Base-by-base conservation (phyloP, 2,888 invertebrate genomes). In the Eristalis intricaria region DNA sequence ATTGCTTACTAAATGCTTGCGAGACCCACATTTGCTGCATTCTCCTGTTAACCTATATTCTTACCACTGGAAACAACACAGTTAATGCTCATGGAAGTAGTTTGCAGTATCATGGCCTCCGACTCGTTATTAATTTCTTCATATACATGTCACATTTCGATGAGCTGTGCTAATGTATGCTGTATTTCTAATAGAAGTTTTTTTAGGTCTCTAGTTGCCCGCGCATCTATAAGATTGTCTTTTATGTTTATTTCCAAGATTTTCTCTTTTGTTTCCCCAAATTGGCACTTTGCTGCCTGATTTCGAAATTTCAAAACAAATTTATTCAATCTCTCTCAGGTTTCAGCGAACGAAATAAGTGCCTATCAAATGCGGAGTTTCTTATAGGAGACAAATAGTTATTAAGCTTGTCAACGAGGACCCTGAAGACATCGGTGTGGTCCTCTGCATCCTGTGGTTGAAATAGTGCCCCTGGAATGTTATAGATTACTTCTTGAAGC, bases 241-340 rank as follows among this genome's bases (percentile, higher is more conserved):
- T 85, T 89, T 69, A 89, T 63, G 29, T 82, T 76, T 35, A 89
- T 88, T 11, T 86, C 80, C 23, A 66, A 38, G 8, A 88, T 81
- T 35, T 86, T 64, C n/a, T 83, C 78, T 32, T 73, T 71, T 0
- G 70, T 82, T 50, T 88, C 73, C 2, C 74, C 74, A 63, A 89
- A 87, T 38, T 58, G 23, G 26, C 82, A 84, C 38, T 84, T 88
- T 8, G 66, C 73, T 26, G 88, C 81, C 68, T 88, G 81, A 15
- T 71, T 82, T 19, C 86, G 61, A n/a, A 91, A 58, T 70, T 89
- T 79, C 4, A 90, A 58, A 3, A 91, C 19, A 81, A 91, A 92
- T 69, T 91, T 91, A 38, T 90, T 90, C 76, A 91, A 90, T 43
- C 89, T 90, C 58, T 91, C 91, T 91, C 90, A 56, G 90, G 81